phyloP scores from a whole-genome alignment of 2,113 vertebrate genomes.

The Odocoileus hemionus region DNA sequence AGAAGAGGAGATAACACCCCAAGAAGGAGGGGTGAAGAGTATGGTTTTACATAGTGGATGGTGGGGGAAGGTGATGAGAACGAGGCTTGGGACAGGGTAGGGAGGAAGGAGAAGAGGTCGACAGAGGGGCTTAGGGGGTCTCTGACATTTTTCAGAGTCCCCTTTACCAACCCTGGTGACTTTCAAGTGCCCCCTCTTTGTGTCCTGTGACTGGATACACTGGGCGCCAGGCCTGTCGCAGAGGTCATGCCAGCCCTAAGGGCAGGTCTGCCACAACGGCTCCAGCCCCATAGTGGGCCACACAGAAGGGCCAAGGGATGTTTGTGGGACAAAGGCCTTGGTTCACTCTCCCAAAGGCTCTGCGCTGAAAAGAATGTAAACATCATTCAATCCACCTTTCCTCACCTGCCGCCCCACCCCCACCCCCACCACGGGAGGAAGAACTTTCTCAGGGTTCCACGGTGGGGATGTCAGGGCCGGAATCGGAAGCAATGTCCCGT shows the following conservation, averaged over 20 bases:
- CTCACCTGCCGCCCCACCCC: accelerated
- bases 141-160: neutral
- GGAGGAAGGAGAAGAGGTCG: neutral
- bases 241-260: neutral
- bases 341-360: neutral
- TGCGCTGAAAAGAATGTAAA: neutral
- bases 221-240: neutral
- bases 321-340: neutral
- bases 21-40: neutral
- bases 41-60: neutral
- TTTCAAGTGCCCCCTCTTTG: neutral
- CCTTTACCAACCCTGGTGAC: neutral
- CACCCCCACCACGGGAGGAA: neutral
- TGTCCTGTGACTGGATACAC: neutral
- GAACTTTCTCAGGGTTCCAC: neutral
- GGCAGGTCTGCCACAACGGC: neutral
- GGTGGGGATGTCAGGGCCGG: neutral
- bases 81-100: neutral
- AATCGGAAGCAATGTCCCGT: neutral
- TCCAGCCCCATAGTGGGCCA: neutral
- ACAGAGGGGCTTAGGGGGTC: neutral
- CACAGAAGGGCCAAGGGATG: no score
- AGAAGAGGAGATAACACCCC: neutral
- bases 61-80: no score
- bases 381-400: neutral